These are phyloP conservation scores for Oryzias celebensis DNA, from an alignment of 2,113 vertebrate species.

Conservation along the genomic window DNA sequence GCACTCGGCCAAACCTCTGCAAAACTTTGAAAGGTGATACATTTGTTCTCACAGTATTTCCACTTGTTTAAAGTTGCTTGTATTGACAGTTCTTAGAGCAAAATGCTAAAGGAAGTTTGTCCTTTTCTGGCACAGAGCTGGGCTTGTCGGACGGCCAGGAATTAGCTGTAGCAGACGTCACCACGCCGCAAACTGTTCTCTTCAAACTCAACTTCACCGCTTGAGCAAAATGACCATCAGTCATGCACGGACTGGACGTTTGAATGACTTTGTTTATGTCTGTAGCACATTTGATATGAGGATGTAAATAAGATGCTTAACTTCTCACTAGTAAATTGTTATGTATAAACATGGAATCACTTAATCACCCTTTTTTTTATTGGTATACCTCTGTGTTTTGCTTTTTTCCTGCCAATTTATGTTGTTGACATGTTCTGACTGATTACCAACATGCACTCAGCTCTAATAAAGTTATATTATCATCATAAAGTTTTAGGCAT, in stretches of 20 bases:
- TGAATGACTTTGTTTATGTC: slow-evolving; percentile 3
- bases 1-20: slow-evolving; percentile 93
- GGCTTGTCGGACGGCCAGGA: slow-evolving; percentile 93
- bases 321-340: slow-evolving; percentile 11
- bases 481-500: background rate
- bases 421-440: slow-evolving; percentile 26
- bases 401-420: slow-evolving; percentile 41
- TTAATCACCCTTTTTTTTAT: slow-evolving; percentile 38
- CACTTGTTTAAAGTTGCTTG: background rate
- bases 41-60: background rate
- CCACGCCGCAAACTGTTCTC: slow-evolving; percentile 91
- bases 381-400: slow-evolving; percentile 47
- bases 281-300: slow-evolving; percentile 37
- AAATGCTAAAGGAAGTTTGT: background rate
- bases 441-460: slow-evolving; percentile 34
- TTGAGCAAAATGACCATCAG: slow-evolving; percentile 62
- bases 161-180: slow-evolving; percentile 91
- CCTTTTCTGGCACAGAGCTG: slow-evolving; percentile 72
- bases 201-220: slow-evolving; percentile 93
- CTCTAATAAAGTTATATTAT: slow-evolving; percentile 61
- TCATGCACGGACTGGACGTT: slow-evolving; percentile 25
- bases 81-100: background rate
- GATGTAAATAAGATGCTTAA: slow-evolving; percentile 46
- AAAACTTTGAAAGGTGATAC: slow-evolving; percentile 91
- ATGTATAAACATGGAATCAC: slow-evolving; percentile 26